Percentiles rank a stretch among this genome's conserved stretches.
Conservation (phyloP, 2,113 vertebrate genomes). For the Artemisiospiza belli region DNA sequence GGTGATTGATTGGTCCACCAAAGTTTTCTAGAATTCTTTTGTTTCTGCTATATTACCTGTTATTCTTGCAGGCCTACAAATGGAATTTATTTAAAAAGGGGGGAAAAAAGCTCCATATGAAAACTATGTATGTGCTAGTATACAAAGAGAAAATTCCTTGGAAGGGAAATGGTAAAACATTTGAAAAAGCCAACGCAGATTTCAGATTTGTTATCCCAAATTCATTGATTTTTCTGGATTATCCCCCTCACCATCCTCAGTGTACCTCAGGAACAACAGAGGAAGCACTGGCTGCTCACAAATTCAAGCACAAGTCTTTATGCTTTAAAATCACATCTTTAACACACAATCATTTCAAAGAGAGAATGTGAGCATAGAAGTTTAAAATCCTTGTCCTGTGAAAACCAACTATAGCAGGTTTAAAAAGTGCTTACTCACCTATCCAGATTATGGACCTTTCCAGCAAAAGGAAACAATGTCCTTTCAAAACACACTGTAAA, state of each 20-base stretch:
- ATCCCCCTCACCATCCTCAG: not conserved
- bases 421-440: not conserved
- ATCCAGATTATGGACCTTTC: not conserved
- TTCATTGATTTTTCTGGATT: not conserved
- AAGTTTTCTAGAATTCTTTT: not conserved
- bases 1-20: not conserved
- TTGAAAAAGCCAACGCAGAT: not conserved
- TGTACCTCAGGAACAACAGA: not conserved
- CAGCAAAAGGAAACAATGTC: not conserved
- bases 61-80: not conserved
- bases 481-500: not conserved
- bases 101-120: not conserved
- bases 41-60: not conserved
- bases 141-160: not conserved
- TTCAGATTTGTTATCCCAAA: not conserved
- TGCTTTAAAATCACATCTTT: not conserved
- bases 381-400: not conserved
- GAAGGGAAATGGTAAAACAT: not conserved
- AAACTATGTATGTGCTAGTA: not conserved
- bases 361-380: not conserved
- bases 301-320: not conserved
- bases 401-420: not conserved
- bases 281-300: not conserved
- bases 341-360: not conserved
- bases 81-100: not conserved